Evolutionary conservation across 2,113 vertebrate genomes (phyloP).

Genomic region (Bagarius yarrelli): DNA sequence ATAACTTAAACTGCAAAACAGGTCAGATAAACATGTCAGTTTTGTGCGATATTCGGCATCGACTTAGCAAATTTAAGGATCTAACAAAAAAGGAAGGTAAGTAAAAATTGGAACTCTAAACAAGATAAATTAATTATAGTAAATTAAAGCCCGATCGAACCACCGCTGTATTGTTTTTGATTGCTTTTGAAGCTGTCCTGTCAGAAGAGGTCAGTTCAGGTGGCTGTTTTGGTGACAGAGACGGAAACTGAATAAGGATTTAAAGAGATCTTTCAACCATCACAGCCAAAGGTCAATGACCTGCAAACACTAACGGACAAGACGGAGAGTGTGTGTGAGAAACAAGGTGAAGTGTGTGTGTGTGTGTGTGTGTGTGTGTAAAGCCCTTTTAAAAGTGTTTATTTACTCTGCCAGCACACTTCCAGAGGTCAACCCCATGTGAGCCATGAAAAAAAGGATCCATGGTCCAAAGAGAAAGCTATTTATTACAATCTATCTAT

Average conservation of each 20-base stretch:
- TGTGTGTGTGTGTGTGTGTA: slow-evolving; percentile 23
- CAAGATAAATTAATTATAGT: neutral
- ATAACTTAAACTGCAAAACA: neutral
- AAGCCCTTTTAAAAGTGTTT: slow-evolving; percentile 59
- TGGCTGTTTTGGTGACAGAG: neutral
- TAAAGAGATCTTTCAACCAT: slow-evolving; percentile 22
- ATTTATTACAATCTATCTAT: slow-evolving; percentile 56
- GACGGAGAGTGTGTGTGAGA: slow-evolving; percentile 24
- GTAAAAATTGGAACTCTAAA: neutral
- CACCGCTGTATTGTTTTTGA: neutral
- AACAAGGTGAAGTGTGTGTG: slow-evolving; percentile 29
- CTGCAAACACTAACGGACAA: slow-evolving; percentile 33
- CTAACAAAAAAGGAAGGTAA: neutral
- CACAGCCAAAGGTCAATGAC: slow-evolving; percentile 29
- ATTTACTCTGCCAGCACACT: slow-evolving; percentile 69
- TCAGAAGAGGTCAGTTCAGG: neutral
- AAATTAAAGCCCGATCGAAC: neutral
- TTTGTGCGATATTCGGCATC: neutral
- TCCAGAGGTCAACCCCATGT: slow-evolving; percentile 63
- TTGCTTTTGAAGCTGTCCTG: neutral
- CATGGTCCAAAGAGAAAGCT: slow-evolving; percentile 56
- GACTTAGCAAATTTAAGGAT: neutral
- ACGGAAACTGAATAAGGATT: slow-evolving; percentile 2
- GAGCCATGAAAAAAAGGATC: slow-evolving; percentile 45
- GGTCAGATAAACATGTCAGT: too few relatives aligned